Evolutionary conservation across 2,888 invertebrate genomes (phyloP).

Genomic region (Lacanobia wlatinum): DNA sequence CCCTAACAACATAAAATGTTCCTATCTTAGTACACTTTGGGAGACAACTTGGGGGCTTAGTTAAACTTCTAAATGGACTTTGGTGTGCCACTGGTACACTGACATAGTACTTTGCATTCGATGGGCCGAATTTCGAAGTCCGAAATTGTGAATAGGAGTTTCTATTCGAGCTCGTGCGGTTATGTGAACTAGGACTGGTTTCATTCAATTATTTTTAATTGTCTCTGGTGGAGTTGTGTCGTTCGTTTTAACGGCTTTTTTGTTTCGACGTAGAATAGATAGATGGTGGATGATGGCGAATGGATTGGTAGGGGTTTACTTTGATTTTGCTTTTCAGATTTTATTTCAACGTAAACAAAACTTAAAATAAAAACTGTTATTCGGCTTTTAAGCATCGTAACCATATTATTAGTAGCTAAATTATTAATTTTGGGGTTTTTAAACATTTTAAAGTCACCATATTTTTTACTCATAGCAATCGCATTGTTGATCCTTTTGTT

Average conservation of each 20-base stretch:
- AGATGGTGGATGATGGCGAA: neutral
- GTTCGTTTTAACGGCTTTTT: constrained; percentile 16
- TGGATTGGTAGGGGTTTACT: neutral
- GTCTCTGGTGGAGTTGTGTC: constrained; percentile 30
- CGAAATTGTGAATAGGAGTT: constrained; percentile 36
- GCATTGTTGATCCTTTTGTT: neutral
- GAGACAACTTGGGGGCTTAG: constrained; percentile 53
- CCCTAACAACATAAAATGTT: constrained; percentile 50
- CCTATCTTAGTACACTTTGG: constrained; percentile 44
- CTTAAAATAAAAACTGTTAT: neutral
- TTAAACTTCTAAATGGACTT: constrained; percentile 59
- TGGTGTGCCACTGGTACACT: constrained; percentile 40
- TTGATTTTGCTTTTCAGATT: neutral
- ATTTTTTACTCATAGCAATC: neutral
- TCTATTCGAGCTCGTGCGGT: constrained; percentile 39
- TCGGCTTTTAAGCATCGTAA: neutral
- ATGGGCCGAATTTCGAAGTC: constrained; percentile 31
- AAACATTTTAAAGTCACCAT: neutral
- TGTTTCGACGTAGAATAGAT: neutral
- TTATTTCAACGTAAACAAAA: neutral
- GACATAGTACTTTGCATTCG: constrained; percentile 51
- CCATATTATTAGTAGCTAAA: neutral
- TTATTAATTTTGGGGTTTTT: neutral
- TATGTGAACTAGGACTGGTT: constrained; percentile 39
- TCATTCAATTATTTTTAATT: constrained; percentile 61